These are phyloP conservation scores for Tricholauxania praeusta DNA, from an alignment of 2,888 invertebrate species.

Conservation along the genomic window DNA sequence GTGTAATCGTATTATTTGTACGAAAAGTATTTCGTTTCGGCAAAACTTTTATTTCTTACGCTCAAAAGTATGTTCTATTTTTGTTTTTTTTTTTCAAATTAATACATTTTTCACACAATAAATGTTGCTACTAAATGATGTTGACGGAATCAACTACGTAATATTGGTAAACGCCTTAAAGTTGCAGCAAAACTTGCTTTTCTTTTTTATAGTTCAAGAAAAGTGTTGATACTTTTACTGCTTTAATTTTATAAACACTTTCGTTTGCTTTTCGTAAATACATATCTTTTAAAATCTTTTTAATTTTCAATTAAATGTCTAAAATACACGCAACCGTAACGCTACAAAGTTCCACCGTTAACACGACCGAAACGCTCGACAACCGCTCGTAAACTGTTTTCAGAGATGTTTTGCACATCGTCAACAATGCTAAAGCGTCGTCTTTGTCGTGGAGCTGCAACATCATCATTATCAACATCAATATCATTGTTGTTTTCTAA, in stretches of 20 bases:
- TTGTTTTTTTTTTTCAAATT: background rate
- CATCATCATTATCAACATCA: slow-evolving; percentile 6
- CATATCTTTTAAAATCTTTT: slow-evolving; percentile 29
- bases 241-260: background rate
- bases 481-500: background rate
- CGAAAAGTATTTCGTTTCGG: no score
- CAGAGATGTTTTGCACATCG: slow-evolving; percentile 3
- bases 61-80: background rate
- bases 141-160: background rate
- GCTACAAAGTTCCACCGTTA: slow-evolving; percentile 24
- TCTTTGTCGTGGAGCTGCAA: background rate
- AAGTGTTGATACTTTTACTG: background rate
- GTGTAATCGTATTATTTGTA: no score
- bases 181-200: slow-evolving; percentile 35
- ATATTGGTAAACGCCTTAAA: background rate
- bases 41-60: background rate
- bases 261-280: background rate
- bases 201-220: background rate
- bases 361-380: slow-evolving; percentile 58
- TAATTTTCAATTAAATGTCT: slow-evolving; percentile 38
- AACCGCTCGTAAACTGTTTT: slow-evolving; percentile 61
- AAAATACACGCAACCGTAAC: slow-evolving; percentile 10
- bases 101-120: background rate
- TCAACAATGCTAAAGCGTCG: background rate
- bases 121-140: background rate